These are phyloP conservation scores for Cranoglanis bouderius DNA, from an alignment of 2,113 vertebrate species.

Conservation along the genomic window DNA sequence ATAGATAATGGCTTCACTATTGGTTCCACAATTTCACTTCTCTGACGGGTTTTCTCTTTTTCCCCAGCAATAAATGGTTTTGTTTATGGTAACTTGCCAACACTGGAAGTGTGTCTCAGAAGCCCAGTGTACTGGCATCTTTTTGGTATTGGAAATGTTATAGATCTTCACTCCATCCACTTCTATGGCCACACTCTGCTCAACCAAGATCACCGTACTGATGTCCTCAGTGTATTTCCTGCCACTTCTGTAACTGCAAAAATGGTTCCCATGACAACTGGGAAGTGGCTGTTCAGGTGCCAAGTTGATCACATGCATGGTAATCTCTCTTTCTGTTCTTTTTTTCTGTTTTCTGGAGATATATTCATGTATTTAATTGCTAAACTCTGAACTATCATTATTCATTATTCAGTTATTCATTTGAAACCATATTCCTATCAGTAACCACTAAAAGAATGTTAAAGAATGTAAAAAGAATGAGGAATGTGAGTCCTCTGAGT, in stretches of 20 bases:
- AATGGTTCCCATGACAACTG: constrained; percentile 78
- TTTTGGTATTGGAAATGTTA: constrained; percentile 90
- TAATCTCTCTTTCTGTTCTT: constrained; percentile 61
- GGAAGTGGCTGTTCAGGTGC: constrained; percentile 90
- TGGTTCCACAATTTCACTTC: neutral
- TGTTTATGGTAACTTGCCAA: constrained; percentile 87
- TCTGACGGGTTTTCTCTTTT: neutral
- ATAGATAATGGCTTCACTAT: neutral
- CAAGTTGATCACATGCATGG: constrained; percentile 91
- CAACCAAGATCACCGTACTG: constrained; percentile 83
- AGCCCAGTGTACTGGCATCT: constrained; percentile 85
- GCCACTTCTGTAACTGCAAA: constrained; percentile 82
- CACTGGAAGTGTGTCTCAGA: constrained; percentile 78
- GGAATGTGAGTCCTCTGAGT: neutral
- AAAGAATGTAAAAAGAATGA: neutral
- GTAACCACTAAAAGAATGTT: too few relatives aligned
- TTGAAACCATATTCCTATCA: neutral
- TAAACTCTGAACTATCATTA: neutral
- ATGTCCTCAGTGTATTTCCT: constrained; percentile 88
- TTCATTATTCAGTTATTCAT: neutral
- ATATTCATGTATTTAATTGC: neutral
- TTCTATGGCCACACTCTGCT: constrained; percentile 91
- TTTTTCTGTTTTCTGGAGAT: neutral
- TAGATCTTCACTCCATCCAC: constrained; percentile 88
- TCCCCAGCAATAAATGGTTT: constrained; percentile 87